Base-by-base conservation (phyloP, 2,888 invertebrate genomes). In the Amblyjoppa fuscipennis region DNA sequence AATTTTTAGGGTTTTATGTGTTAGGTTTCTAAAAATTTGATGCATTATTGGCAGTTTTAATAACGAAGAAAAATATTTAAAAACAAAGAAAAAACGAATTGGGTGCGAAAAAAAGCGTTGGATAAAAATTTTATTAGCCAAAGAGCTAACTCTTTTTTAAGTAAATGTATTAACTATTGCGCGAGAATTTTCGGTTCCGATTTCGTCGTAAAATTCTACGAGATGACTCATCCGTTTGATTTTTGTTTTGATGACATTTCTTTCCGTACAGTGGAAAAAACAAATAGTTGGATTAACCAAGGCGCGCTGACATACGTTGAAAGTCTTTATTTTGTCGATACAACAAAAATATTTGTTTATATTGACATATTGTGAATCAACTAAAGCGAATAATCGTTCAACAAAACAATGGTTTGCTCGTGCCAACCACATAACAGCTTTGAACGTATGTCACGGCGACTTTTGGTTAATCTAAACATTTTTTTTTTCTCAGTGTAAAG, bases 181-280 rank as follows among this genome's bases (percentile, higher is more conserved):
- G 7, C 4, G n/a, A 6, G n/a, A 53, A 16, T n/a, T 53, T 20
- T n/a, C 3, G 53, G 5, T n/a, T 20, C 16, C 51, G 11, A 51
- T 51, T 51, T 16, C 13, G 16, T 16, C 16, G 51, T 16, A 1
- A 16, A 51, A 51, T 13, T 51, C 16, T 51, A 16, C 3, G 49
- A 51, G 51, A 51, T 16, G 13, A 16, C 51, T 16, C 11, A 3
- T 51, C 16, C 49, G 20, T 34, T 5, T 34, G 6, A 34, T 34
- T 5, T 7, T 34, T 20, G 0, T 7, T 34, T 34, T 34, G 6
- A 34, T 34, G 34, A 6, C 34, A 34, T 34, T 34, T 34, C 34
- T 34, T 53, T 28, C 13, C n/a, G 53, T 53, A 45, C 34, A 16
- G 41, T 9, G n/a, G 16, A 51, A 81, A 81, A 74, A 81, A 69